Percentiles rank a stretch among this genome's conserved stretches.
Conservation (phyloP, 1,140 invertebrate genomes). For the Sogatella furcifera region DNA sequence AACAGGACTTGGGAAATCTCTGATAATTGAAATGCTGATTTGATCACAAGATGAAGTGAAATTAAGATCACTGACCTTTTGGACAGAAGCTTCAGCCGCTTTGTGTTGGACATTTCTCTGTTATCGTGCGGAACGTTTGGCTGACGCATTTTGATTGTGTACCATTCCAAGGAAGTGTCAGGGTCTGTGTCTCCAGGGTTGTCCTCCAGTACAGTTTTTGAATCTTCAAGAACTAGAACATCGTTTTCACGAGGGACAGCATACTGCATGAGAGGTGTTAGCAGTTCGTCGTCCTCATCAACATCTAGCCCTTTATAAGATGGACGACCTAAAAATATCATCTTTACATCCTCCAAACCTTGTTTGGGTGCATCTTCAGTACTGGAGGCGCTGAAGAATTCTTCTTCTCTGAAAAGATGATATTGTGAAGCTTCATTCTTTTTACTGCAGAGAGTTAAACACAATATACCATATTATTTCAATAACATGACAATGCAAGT, state of each 20-base stretch:
- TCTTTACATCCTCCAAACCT: slow-evolving; percentile 16
- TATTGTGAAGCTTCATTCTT: too few relatives aligned
- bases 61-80: slow-evolving; percentile 6
- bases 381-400: slow-evolving; percentile 23
- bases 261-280: slow-evolving; percentile 13
- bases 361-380: slow-evolving; percentile 13
- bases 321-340: slow-evolving; percentile 16
- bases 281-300: slow-evolving; percentile 19
- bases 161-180: slow-evolving; percentile 20
- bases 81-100: slow-evolving; percentile 22
- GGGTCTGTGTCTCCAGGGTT: slow-evolving; percentile 4
- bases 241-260: slow-evolving; percentile 7
- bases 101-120: slow-evolving; percentile 13
- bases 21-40: too few relatives aligned
- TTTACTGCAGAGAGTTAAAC: too few relatives aligned
- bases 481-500: too few relatives aligned
- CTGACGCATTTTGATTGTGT: slow-evolving; percentile 22
- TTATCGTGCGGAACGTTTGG: slow-evolving; percentile 10
- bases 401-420: slow-evolving; percentile 16
- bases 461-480: too few relatives aligned
- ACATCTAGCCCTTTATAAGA: slow-evolving; percentile 1
- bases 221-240: slow-evolving; percentile 11
- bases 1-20: too few relatives aligned
- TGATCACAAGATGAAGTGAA: neutral
- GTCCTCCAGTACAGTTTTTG: neutral